A percentile compares a stretch with the other conserved stretches of the same genome.
These are phyloP conservation scores for Sphinx pinastri DNA, from an alignment of 2,888 invertebrate genomes.

Conservation along the genomic window DNA sequence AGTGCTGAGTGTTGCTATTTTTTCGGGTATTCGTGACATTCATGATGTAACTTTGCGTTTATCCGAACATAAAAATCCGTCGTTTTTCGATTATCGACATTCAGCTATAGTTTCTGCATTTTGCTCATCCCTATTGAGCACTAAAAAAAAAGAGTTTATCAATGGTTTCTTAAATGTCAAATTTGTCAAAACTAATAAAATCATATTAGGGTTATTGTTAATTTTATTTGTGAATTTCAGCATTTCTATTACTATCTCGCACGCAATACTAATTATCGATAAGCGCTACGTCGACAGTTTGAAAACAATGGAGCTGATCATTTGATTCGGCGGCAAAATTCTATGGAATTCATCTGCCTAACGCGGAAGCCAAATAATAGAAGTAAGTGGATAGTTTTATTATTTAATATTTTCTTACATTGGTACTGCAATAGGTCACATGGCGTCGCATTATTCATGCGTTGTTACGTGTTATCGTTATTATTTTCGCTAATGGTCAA, in stretches of 20 bases:
- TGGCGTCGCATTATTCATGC: conserved; percentile 54
- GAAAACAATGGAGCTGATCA: conserved; percentile 24
- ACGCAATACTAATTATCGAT: conserved; percentile 7
- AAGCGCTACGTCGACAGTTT: conserved; percentile 6
- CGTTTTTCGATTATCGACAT: neutral
- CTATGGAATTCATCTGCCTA: conserved; percentile 70
- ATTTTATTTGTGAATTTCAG: conserved; percentile 26
- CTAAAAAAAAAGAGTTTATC: neutral
- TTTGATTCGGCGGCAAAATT: conserved; percentile 58
- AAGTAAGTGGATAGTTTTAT: conserved; percentile 65
- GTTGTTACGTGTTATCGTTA: conserved; percentile 56
- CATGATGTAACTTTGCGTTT: neutral
- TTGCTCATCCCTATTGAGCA: neutral
- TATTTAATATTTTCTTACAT: conserved; percentile 55
- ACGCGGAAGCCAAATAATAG: conserved; percentile 62
- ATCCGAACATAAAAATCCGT: conserved; percentile 18
- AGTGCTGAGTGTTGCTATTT: conserved; percentile 37
- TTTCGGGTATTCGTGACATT: neutral
- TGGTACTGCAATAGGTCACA: conserved; percentile 58
- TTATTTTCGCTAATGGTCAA: conserved; percentile 67
- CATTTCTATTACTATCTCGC: conserved; percentile 8
- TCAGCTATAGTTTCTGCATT: neutral
- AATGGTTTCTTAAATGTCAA: conserved; percentile 43
- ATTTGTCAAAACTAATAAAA: conserved; percentile 61
- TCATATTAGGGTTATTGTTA: conserved; percentile 49